Conservation (phyloP, 2,113 vertebrate genomes). For the Gadus chalcogrammus region DNA sequence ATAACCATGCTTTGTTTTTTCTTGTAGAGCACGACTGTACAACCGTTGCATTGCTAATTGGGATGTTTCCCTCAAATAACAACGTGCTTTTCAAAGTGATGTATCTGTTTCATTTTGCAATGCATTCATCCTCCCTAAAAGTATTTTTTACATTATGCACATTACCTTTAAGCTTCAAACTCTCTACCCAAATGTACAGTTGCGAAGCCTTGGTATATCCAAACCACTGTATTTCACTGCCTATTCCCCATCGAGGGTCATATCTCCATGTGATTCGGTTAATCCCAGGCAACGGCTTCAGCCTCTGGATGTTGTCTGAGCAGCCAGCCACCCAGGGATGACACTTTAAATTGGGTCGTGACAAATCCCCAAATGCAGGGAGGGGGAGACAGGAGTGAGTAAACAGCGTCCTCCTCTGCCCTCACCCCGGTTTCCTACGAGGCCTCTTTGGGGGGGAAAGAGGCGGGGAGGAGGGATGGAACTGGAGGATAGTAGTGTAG, state of each 20-base stretch:
- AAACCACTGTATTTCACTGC: not conserved
- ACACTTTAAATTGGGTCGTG: not conserved
- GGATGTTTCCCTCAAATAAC: no score
- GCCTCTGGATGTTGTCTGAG: not conserved
- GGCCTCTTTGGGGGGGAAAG: not conserved
- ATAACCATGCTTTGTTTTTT: no score
- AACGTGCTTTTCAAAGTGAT: no score
- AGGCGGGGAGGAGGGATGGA: no score
- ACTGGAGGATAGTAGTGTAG: conserved; percentile 4
- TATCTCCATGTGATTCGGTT: not conserved
- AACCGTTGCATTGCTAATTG: no score
- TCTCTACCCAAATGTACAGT: no score
- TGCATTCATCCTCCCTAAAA: no score
- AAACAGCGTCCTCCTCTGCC: not conserved
- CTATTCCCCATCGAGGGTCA: not conserved
- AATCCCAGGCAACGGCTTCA: not conserved
- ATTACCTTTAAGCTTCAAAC: no score
- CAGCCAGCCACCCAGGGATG: not conserved
- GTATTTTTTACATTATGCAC: no score
- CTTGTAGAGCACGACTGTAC: no score
- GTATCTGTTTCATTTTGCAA: no score
- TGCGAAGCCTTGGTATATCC: no score
- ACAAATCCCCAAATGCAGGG: not conserved
- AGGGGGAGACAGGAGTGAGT: not conserved
- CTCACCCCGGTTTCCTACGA: not conserved